Conservation (phyloP, 2,888 invertebrate genomes). For the Melanophora roralis region DNA sequence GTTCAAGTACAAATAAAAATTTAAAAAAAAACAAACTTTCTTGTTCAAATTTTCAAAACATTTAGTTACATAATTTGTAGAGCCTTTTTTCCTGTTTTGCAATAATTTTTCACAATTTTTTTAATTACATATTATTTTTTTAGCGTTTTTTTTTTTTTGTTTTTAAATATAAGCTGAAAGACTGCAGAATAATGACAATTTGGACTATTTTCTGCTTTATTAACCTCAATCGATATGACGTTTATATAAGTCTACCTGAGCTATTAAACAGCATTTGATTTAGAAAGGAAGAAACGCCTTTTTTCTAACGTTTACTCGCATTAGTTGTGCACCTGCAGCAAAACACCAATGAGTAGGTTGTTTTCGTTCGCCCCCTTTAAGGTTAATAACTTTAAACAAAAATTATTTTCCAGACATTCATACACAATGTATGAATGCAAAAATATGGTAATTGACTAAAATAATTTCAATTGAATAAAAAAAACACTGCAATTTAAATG, state of each 20-base stretch:
- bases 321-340: slow-evolving; percentile 53
- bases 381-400: neutral
- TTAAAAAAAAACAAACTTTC: slow-evolving; percentile 14
- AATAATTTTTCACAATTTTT: slow-evolving; percentile 44
- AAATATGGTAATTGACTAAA: slow-evolving; percentile 26
- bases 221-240: no score
- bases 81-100: neutral
- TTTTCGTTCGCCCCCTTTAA: neutral
- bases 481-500: slow-evolving; percentile 14
- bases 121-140: slow-evolving; percentile 29
- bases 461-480: slow-evolving; percentile 12
- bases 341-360: neutral
- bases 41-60: slow-evolving; percentile 44
- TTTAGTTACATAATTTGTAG: slow-evolving; percentile 32
- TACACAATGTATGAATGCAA: slow-evolving; percentile 13
- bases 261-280: slow-evolving; percentile 15
- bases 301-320: slow-evolving; percentile 36
- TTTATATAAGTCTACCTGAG: no score
- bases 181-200: slow-evolving; percentile 6
- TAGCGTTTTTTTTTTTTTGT: no score
- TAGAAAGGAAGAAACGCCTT: slow-evolving; percentile 57
- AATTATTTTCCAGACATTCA: neutral
- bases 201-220: slow-evolving; percentile 25
- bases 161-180: slow-evolving; percentile 22
- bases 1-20: no score